Percentiles rank a stretch among this genome's conserved stretches.
Evolutionary conservation across 2,888 invertebrate species (phyloP).

Genomic region (Mystacides longicornis): DNA sequence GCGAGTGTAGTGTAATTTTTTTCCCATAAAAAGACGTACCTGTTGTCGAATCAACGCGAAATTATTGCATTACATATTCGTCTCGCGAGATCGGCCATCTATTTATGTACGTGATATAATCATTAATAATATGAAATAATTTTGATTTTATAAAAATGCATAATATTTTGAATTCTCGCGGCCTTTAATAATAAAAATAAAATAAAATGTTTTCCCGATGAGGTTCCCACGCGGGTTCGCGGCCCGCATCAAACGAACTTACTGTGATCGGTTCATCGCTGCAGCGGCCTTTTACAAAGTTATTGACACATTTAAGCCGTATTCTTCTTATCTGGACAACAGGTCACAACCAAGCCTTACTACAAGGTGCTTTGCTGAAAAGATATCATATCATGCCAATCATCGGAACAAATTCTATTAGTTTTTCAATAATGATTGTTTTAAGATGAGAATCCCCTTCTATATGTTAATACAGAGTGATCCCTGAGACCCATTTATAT

Average conservation of each 20-base stretch:
- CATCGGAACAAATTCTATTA: no score
- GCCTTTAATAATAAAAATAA: not conserved
- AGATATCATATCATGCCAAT: no score
- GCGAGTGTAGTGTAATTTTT: no score
- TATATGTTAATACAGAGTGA: no score
- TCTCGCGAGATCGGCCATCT: constrained; percentile 4
- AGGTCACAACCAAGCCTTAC: no score
- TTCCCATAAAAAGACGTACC: not conserved
- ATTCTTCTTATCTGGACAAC: no score
- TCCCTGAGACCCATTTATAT: no score
- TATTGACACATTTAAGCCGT: not conserved
- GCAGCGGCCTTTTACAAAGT: not conserved
- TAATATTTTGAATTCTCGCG: not conserved
- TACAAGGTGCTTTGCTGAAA: no score
- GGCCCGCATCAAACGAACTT: constrained; percentile 7
- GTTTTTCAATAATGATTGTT: no score
- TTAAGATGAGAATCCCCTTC: no score
- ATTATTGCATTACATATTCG: constrained; percentile 15
- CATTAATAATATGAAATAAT: constrained; percentile 1
- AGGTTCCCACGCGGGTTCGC: constrained; percentile 12
- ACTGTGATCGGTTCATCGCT: not conserved
- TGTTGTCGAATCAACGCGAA: not conserved
- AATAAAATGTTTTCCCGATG: not conserved
- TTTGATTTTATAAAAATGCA: not conserved
- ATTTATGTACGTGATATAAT: not conserved